Percentiles rank a stretch among this genome's conserved stretches.
Conservation (phyloP, 1,140 invertebrate genomes). For the Notospermus geniculatus region DNA sequence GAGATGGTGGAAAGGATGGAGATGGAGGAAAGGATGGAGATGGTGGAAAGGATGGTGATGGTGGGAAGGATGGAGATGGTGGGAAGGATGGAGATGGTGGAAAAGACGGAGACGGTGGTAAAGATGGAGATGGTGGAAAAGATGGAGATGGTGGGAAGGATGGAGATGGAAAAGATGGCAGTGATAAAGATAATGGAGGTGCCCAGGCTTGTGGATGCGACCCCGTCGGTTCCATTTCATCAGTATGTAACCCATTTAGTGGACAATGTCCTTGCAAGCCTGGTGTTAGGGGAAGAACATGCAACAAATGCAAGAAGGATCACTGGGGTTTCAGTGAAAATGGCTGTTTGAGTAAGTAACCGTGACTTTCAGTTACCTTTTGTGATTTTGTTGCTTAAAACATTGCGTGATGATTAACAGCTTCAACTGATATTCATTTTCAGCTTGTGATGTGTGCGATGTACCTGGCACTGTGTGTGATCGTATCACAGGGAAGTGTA, state of each 20-base stretch:
- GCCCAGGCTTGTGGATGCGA: slow-evolving; percentile 63
- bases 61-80: too few relatives aligned
- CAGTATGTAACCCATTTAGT: slow-evolving; percentile 78
- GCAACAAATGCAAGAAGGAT: slow-evolving; percentile 82
- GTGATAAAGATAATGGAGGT: slow-evolving; percentile 12
- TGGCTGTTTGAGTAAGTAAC: slow-evolving; percentile 17
- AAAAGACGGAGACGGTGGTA: slow-evolving; percentile 2
- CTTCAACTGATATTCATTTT: slow-evolving; percentile 56
- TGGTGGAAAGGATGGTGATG: neutral
- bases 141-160: slow-evolving; percentile 1
- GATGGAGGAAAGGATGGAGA: slow-evolving; percentile 5
- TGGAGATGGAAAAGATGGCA: neutral
- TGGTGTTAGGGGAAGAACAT: slow-evolving; percentile 86
- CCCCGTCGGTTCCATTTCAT: slow-evolving; percentile 74
- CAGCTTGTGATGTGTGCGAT: slow-evolving; percentile 70
- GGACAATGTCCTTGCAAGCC: slow-evolving; percentile 88
- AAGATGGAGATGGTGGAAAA: slow-evolving; percentile 3
- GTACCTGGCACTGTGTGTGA: slow-evolving; percentile 53
- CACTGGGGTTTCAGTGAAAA: slow-evolving; percentile 73
- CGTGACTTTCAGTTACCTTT: too few relatives aligned
- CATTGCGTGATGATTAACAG: too few relatives aligned
- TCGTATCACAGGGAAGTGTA: slow-evolving; percentile 64
- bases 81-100: neutral
- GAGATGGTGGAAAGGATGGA: neutral
- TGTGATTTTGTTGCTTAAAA: too few relatives aligned